These are phyloP conservation scores for Eueremaeus valkanovi DNA, from an alignment of 2,888 invertebrate genomes.

Conservation along the genomic window DNA sequence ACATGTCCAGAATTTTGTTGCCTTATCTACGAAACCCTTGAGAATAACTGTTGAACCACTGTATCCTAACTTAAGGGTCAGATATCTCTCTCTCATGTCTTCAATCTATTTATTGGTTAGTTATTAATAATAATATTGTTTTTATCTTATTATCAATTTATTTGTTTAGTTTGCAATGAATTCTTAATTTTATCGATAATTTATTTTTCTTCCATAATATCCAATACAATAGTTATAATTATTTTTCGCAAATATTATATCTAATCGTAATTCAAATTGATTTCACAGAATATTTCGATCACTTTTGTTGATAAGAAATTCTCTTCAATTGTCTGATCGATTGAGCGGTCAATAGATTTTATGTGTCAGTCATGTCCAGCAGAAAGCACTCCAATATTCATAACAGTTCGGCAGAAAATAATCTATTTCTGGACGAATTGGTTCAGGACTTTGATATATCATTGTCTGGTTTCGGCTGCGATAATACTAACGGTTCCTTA, in stretches of 20 bases:
- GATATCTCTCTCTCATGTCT: no score
- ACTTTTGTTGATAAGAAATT: background rate
- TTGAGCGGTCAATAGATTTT: background rate
- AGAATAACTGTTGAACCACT: no score
- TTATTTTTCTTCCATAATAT: no score
- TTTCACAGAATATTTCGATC: background rate
- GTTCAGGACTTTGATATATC: conserved; percentile 38
- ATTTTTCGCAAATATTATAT: background rate
- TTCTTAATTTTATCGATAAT: background rate
- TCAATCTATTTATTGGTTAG: background rate
- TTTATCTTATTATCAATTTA: no score
- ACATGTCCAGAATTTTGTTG: no score
- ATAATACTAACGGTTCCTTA: background rate
- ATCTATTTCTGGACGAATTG: conserved; percentile 36
- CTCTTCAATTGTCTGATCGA: background rate
- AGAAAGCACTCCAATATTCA: background rate
- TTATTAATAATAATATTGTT: no score
- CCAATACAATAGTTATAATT: background rate
- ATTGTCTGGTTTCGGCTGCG: conserved; percentile 34
- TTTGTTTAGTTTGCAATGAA: background rate
- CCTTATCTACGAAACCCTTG: no score
- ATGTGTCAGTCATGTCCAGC: background rate
- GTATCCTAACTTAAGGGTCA: no score
- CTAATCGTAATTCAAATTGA: background rate
- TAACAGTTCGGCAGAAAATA: background rate